Conservation (phyloP, 1,140 invertebrate genomes). For the Megalonaias nervosa region DNA sequence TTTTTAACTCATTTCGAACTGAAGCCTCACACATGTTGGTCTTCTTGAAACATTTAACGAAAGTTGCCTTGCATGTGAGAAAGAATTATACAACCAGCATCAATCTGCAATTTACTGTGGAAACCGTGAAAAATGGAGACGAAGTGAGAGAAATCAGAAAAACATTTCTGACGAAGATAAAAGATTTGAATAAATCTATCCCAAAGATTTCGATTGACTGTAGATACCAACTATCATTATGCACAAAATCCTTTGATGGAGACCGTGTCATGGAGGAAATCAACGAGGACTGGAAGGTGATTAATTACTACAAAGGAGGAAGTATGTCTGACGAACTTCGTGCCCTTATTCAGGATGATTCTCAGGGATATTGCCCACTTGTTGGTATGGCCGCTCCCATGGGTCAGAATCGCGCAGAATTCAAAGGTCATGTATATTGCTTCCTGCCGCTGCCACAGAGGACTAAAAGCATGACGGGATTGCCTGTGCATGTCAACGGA, state of each 20-base stretch:
- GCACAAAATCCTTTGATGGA: no score
- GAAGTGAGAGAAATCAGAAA: neutral
- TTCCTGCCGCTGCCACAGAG: constrained; percentile 63
- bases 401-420: constrained; percentile 3
- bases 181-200: no score
- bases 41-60: constrained; percentile 39
- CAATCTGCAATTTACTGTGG: neutral
- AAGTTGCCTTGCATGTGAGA: neutral
- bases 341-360: constrained; percentile 31
- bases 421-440: constrained; percentile 62
- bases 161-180: no score
- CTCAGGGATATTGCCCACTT: constrained; percentile 51
- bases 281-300: constrained; percentile 32
- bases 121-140: neutral
- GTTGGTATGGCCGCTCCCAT: constrained; percentile 55
- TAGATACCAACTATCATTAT: no score
- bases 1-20: constrained; percentile 37
- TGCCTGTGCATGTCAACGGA: constrained; percentile 65
- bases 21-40: constrained; percentile 33
- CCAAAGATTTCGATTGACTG: no score
- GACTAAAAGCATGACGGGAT: constrained; percentile 52
- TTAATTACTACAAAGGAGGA: constrained; percentile 36
- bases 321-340: constrained; percentile 29
- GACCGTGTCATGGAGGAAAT: neutral
- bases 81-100: neutral